Percentiles rank a stretch among this genome's conserved stretches.
These are phyloP conservation scores for Paradisaea rubra DNA, from an alignment of 2,113 vertebrate species.

Conservation along the genomic window DNA sequence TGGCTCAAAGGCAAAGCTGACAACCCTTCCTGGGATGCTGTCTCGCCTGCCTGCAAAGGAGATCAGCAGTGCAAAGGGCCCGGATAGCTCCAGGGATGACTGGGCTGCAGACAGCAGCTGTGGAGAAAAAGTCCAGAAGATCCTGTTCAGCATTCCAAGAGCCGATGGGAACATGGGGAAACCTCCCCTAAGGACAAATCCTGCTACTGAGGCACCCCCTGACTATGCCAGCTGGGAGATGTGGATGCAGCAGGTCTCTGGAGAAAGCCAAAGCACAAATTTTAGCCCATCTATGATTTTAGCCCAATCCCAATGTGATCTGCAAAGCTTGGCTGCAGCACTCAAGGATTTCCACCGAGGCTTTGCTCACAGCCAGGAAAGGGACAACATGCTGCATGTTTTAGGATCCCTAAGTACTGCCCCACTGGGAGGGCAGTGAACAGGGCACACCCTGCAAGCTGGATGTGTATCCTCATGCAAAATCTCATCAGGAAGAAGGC, in stretches of 20 bases:
- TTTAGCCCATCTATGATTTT: not conserved
- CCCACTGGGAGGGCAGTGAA: not conserved
- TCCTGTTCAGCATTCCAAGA: not conserved
- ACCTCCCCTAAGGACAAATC: not conserved
- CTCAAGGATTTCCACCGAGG: fast-evolving
- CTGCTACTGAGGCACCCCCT: not conserved
- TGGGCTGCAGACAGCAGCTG: not conserved
- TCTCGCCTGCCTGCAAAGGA: not conserved
- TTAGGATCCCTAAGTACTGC: not conserved
- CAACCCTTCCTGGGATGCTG: not conserved
- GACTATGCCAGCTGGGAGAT: not conserved
- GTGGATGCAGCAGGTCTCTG: not conserved
- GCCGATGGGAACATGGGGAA: fast-evolving
- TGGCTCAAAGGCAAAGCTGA: not conserved
- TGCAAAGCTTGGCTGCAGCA: not conserved
- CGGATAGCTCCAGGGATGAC: fast-evolving
- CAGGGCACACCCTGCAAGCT: not conserved
- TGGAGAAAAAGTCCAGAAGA: not conserved
- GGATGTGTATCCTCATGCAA: not conserved
- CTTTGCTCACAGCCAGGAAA: not conserved
- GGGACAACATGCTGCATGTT: too few species aligned
- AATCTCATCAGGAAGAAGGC: not conserved
- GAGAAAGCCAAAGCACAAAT: not conserved
- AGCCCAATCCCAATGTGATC: fast-evolving
- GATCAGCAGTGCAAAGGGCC: not conserved